Base-by-base conservation (phyloP, 2,888 invertebrate genomes). In the Ochropacha duplaris region DNA sequence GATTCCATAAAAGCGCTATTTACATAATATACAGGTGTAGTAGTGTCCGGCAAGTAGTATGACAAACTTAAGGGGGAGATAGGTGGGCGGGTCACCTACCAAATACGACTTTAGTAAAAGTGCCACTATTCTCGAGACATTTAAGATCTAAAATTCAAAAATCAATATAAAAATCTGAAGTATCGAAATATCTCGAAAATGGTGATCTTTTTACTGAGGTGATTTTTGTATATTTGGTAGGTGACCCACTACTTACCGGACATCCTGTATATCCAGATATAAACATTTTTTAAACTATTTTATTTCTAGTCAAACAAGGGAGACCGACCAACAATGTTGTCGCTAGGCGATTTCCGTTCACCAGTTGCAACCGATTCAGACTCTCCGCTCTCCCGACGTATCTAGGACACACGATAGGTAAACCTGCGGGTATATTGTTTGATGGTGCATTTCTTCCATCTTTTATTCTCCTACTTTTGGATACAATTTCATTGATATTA, bases 271-370 rank as follows among this genome's bases (percentile, higher is more conserved):
- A 31, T 12, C 11, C 12, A 52, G 11, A 52, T 22, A 19, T 31
- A 57, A 24, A 49, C 22, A 61, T 64, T 55, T 58, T 55, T 54
- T 63, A 60, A 62, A 54, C 50, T 61, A 61, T 54, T 59, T 60
- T 57, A 59, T 69, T 71, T 66, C 71, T 69, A 71, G 71, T 69
- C 63, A 69, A 75, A 78, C 73, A 72, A 70, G 78, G 71, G 76
- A 84, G 77, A 82, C 78, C 80, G 79, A 77, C 83, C 80, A 86
- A 90, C 44, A 91, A 89, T 90, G 88, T 90, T 87, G 91, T 89
- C 90, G 84, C 86, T 77, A 81, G 79, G 81, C 86, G 88, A 91
- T 90, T 91, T 92, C 92, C 91, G 90, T 84, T 89, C 72, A 70
- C 76, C 80, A 79, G 86, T 73, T 76, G 81, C 83, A 78, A 74